A percentile compares a stretch with the other conserved stretches of the same genome.
Conservation (phyloP, 2,113 vertebrate genomes). For the Esox niger region DNA sequence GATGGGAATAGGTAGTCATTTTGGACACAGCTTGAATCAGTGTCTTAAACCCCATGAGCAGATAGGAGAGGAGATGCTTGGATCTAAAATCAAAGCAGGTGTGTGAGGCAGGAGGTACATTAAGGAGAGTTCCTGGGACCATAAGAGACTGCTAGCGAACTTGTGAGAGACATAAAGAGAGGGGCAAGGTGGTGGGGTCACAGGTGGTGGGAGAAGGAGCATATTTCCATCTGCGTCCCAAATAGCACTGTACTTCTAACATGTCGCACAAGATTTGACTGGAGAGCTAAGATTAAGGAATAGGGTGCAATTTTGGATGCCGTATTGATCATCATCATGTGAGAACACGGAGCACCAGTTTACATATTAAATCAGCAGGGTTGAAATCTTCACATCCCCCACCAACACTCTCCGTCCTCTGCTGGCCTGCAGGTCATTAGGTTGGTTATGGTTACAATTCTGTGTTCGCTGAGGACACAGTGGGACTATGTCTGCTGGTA, state of each 20-base stretch:
- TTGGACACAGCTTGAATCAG: background rate
- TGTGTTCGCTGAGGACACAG: background rate
- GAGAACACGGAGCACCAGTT: conserved; percentile 17
- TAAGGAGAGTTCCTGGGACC: background rate
- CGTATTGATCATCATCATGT: no score
- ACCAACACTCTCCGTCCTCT: conserved; percentile 4
- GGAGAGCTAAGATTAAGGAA: no score
- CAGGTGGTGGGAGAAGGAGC: conserved; percentile 7
- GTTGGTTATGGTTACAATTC: background rate
- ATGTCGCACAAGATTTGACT: no score
- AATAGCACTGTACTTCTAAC: background rate
- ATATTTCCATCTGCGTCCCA: conserved; percentile 9
- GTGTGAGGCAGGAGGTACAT: background rate
- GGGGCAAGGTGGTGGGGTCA: conserved; percentile 4
- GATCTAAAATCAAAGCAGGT: conserved; percentile 28
- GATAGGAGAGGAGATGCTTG: conserved; percentile 11
- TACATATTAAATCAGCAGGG: conserved; percentile 28
- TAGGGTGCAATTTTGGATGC: no score
- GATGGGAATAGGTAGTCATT: no score
- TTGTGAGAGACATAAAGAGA: conserved; percentile 1
- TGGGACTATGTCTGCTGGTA: background rate
- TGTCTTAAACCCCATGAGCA: background rate
- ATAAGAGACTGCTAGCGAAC: background rate
- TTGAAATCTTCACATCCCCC: conserved; percentile 17
- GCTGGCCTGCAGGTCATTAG: conserved; percentile 6